These are phyloP conservation scores for Trisateles emortualis DNA, from an alignment of 2,888 invertebrate species.

Conservation along the genomic window DNA sequence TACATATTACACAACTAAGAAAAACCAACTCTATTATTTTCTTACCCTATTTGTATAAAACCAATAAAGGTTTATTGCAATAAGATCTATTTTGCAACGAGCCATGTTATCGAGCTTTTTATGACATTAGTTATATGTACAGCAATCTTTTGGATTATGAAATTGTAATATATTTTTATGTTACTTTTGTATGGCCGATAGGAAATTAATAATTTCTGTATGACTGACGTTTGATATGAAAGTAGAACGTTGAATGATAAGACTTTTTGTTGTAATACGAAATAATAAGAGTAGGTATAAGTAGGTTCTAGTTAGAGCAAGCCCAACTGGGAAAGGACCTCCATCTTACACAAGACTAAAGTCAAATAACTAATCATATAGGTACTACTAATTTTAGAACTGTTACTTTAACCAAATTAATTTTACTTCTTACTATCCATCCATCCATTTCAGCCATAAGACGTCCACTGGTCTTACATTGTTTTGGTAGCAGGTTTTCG, in stretches of 20 bases:
- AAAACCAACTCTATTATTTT: not conserved
- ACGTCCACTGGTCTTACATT: no score
- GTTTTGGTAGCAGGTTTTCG: no score
- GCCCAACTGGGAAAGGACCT: no score
- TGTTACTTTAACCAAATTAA: no score
- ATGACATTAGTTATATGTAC: conserved; percentile 25
- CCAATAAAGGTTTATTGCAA: conserved; percentile 23
- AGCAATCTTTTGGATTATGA: conserved; percentile 20
- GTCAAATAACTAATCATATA: no score
- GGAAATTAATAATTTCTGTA: conserved; percentile 7
- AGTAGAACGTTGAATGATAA: not conserved
- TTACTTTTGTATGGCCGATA: conserved; percentile 7
- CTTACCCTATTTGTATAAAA: conserved; percentile 20
- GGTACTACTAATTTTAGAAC: no score
- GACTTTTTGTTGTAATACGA: not conserved
- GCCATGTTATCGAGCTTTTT: conserved; percentile 58
- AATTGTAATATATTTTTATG: conserved; percentile 21
- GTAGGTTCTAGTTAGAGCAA: no score
- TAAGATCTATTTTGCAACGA: conserved; percentile 47
- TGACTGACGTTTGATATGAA: conserved; percentile 4
- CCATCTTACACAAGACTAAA: no score
- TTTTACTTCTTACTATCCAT: no score
- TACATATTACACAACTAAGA: no score
- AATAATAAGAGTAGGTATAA: no score
- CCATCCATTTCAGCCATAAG: no score